Conservation (phyloP, 2,113 vertebrate species). For the Spea bombifrons region DNA sequence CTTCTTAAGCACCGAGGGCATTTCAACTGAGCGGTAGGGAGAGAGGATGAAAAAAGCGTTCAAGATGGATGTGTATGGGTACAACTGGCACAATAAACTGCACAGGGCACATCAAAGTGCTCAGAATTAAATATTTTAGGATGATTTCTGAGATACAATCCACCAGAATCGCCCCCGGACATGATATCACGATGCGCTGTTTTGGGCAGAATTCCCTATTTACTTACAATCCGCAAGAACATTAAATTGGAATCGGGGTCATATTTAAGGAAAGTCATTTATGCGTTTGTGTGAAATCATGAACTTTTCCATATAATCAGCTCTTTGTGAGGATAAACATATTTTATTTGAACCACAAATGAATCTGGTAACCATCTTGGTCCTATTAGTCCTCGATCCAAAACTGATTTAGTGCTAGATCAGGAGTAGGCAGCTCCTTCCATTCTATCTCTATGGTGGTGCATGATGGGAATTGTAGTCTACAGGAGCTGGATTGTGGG, state of each 20-base stretch:
- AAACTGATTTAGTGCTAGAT: neutral
- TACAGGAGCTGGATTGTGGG: too few species aligned
- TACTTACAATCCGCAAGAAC: neutral
- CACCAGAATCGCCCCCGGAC: too few species aligned
- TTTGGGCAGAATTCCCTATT: neutral
- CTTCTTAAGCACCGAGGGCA: too few species aligned
- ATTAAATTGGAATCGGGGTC: constrained; percentile 25
- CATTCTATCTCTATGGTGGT: too few species aligned
- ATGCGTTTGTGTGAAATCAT: constrained; percentile 26
- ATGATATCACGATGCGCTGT: neutral
- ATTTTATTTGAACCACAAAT: constrained; percentile 1
- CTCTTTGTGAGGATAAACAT: constrained; percentile 29
- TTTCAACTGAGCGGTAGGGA: too few species aligned
- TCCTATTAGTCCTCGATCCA: neutral
- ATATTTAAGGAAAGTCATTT: constrained; percentile 17
- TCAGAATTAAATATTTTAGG: too few species aligned
- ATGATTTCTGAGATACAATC: too few species aligned
- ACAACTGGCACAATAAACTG: too few species aligned
- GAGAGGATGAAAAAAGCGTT: too few species aligned
- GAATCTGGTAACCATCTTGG: constrained; percentile 2
- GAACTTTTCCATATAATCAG: constrained; percentile 34
- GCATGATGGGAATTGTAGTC: too few species aligned
- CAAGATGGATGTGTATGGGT: too few species aligned
- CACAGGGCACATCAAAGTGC: too few species aligned
- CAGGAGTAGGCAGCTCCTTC: neutral